phyloP scores from a whole-genome alignment of 2,113 vertebrate species.

The Rostratula benghalensis region DNA sequence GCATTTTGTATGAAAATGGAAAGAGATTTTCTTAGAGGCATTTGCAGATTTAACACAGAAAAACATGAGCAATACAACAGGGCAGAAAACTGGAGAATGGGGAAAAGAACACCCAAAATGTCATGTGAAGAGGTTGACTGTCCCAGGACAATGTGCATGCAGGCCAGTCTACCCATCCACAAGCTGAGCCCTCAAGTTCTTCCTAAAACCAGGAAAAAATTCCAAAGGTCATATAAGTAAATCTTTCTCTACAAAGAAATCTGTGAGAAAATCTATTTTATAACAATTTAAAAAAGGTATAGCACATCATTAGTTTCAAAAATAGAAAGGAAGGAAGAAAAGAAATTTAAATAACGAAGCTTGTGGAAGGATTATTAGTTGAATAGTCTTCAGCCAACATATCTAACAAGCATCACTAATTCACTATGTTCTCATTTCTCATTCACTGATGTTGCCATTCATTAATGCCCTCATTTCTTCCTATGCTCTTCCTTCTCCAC shows the following conservation, averaged over 20 bases:
- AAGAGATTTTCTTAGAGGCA: not conserved
- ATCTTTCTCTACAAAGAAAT: not conserved
- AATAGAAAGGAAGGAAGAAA: not conserved
- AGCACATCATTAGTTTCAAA: not conserved
- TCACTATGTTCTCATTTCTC: not conserved
- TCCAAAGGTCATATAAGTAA: not conserved
- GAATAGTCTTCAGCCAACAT: not conserved
- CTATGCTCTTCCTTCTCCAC: not conserved
- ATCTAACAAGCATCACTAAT: not conserved
- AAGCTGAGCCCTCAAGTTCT: not conserved
- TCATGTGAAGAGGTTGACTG: not conserved
- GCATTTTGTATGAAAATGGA: not conserved
- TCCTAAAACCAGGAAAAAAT: not conserved
- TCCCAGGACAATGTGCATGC: not conserved
- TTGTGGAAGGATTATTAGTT: not conserved
- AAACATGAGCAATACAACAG: not conserved
- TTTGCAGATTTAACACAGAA: not conserved
- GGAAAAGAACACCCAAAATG: not conserved
- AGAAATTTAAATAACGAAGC: not conserved
- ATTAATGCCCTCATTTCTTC: not conserved
- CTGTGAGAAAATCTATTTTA: not conserved
- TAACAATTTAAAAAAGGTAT: not conserved
- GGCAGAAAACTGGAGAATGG: not conserved
- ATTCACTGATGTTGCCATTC: not conserved
- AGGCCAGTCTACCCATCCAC: not conserved